Base-by-base conservation (phyloP, 2,113 vertebrate species). In the Copsychus sechellarum region DNA sequence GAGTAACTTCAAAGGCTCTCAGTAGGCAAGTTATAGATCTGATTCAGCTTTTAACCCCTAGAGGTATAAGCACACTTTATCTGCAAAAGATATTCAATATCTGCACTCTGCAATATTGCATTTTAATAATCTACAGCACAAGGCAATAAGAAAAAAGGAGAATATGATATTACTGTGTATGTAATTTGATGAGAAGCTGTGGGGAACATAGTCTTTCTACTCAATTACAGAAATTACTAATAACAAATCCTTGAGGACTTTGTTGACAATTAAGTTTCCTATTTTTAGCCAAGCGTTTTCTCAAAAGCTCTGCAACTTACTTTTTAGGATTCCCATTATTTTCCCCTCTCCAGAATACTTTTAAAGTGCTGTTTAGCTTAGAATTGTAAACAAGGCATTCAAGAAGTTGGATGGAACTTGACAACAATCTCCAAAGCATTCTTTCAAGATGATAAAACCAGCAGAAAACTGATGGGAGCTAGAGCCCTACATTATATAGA, bases 41-140 rank as follows among this genome's bases (percentile, higher is more conserved):
- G 97, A 97, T 96, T 97, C 88, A 95, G 89, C 89, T 97, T 94
- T 98, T 98, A 98, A 98, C 96, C 96, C 97, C 95, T 97, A 91
- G 92, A 97, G 77, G 85, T 97, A 94, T 86, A 95, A 88, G 66
- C 62, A 90, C 7, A 14, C 66, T 94, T 86, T 76, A 81, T 95
- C 96, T 91, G 81, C 50, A 78, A 66, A 92, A 92, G 81, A 92
- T 94, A 81, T 73, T 38, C 96, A 95, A 90, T 64, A 51, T 88
- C 73, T 95, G 50, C 58, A 54, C 38, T 92, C 91, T 91, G 61
- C 80, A 93, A 71, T 6, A 13, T 60, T 57, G 47, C 38, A 50
- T 93, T 81, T 89, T 72, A 61, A 48, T 73, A 83, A 89, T 73
- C 50, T 80, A 33, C 61, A 51, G 14, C 61, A 74, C 60, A 84